These are phyloP conservation scores for Decapterus maruadsi DNA, from an alignment of 2,797 vertebrate genomes.

Conservation along the genomic window DNA sequence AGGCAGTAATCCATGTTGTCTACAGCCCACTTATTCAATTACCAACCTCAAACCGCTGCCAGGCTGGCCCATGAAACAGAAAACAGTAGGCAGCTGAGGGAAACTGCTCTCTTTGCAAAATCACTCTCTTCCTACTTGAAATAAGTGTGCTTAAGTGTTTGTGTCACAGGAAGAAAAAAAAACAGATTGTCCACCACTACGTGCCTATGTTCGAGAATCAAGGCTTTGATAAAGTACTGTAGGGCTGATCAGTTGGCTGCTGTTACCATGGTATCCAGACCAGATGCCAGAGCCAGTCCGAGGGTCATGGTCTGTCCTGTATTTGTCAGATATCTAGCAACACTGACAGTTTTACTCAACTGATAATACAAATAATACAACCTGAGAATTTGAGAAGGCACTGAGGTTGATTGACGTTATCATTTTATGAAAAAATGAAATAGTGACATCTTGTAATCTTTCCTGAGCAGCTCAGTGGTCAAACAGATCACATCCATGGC, in stretches of 20 bases:
- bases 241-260: constrained; percentile 32
- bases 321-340: not conserved
- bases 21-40: constrained; percentile 70
- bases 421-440: no score
- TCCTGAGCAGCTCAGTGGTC: no score
- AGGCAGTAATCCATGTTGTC: constrained; percentile 57
- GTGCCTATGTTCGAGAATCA: constrained; percentile 17
- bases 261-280: constrained; percentile 55
- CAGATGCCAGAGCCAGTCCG: constrained; percentile 38
- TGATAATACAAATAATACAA: not conserved
- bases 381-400: no score
- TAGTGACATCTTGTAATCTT: no score
- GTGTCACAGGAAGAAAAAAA: not conserved
- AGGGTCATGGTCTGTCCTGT: constrained; percentile 18
- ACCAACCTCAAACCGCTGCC: constrained; percentile 52
- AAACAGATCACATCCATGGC: no score
- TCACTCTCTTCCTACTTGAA: constrained; percentile 44
- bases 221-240: constrained; percentile 5
- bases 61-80: constrained; percentile 26
- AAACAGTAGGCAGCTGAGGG: constrained; percentile 40
- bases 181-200: constrained; percentile 17
- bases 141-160: constrained; percentile 19
- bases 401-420: no score
- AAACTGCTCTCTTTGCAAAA: constrained; percentile 49
- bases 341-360: not conserved